Percentiles rank a stretch among this genome's conserved stretches.
These are phyloP conservation scores for Pantherophis vulpinus DNA, from an alignment of 2,797 vertebrate genomes.

Conservation along the genomic window DNA sequence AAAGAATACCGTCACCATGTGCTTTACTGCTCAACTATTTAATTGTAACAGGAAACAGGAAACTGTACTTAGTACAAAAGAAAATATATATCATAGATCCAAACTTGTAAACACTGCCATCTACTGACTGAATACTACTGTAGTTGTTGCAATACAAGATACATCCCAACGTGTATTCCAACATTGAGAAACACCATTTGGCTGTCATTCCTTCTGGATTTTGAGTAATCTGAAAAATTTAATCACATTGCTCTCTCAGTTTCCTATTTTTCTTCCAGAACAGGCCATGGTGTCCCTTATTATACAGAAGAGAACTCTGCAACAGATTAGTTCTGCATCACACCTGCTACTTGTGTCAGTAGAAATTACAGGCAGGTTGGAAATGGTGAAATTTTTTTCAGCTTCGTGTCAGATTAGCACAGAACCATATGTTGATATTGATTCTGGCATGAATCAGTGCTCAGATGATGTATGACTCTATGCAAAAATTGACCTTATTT, in stretches of 20 bases:
- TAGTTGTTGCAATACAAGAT: too few species aligned
- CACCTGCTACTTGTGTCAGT: slow-evolving; percentile 3
- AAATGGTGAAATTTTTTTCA: slow-evolving; percentile 25
- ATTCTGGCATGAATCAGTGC: slow-evolving; percentile 30
- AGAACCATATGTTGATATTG: slow-evolving; percentile 18
- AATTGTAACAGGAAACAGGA: too few species aligned
- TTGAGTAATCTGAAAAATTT: not conserved
- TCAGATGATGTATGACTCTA: not conserved
- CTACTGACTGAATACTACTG: too few species aligned
- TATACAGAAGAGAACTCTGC: not conserved
- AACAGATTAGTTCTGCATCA: not conserved
- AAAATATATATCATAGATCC: too few species aligned
- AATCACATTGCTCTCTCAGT: not conserved
- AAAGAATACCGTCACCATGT: too few species aligned
- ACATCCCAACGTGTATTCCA: too few species aligned
- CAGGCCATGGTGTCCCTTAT: not conserved
- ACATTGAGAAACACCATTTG: not conserved
- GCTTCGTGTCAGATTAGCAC: slow-evolving; percentile 4
- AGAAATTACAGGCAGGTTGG: not conserved
- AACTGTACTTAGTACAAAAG: too few species aligned
- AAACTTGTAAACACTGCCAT: too few species aligned
- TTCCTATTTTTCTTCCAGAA: slow-evolving; percentile 1
- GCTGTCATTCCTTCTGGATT: not conserved
- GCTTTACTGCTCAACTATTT: too few species aligned
- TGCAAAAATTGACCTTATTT: not conserved